Evolutionary conservation across 2,797 vertebrate species (phyloP).

Genomic region (Acropternis orthonyx): DNA sequence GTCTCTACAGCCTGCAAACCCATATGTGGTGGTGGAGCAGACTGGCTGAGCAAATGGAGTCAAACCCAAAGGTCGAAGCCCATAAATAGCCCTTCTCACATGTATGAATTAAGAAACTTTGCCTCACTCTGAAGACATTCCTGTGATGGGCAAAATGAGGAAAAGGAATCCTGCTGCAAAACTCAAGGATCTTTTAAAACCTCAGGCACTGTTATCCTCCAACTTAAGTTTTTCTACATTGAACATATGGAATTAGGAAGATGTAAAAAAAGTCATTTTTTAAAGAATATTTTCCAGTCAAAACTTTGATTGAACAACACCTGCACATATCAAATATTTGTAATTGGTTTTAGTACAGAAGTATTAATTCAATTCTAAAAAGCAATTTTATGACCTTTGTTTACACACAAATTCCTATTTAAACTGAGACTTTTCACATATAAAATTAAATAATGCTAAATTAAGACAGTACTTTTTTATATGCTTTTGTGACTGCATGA

Average conservation of each 20-base stretch:
- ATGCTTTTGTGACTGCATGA: neutral
- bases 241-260: neutral
- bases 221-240: neutral
- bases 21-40: rapidly evolving
- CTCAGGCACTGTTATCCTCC: neutral
- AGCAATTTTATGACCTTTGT: neutral
- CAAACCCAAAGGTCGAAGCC: neutral
- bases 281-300: neutral
- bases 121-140: neutral
- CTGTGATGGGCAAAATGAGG: neutral
- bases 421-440: neutral
- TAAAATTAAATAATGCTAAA: neutral
- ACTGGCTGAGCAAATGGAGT: neutral
- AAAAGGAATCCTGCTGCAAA: neutral
- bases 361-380: neutral
- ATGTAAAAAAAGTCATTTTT: neutral
- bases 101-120: neutral
- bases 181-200: neutral
- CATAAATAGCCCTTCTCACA: neutral
- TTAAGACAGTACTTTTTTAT: neutral
- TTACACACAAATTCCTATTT: neutral
- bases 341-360: neutral
- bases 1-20: neutral
- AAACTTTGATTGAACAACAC: neutral
- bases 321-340: neutral